Percentiles rank a stretch among this genome's conserved stretches.
These are phyloP conservation scores for Siniperca undulata DNA, from an alignment of 2,797 vertebrate species.

Conservation along the genomic window DNA sequence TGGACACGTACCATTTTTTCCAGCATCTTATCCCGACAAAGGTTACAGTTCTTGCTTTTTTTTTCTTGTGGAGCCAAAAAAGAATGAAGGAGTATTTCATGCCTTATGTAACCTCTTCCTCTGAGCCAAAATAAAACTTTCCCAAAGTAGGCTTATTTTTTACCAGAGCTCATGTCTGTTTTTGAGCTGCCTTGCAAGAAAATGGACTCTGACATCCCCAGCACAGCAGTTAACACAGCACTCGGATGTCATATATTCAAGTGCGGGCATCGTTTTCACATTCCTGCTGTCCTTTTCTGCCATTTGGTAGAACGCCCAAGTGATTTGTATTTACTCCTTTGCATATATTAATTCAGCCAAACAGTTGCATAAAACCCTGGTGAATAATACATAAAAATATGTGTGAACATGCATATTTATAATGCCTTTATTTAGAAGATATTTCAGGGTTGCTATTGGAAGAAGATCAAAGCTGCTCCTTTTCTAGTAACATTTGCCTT, in stretches of 20 bases:
- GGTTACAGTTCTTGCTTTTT: slow-evolving; percentile 24
- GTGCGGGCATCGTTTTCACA: slow-evolving; percentile 44
- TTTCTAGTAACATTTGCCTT: slow-evolving; percentile 68
- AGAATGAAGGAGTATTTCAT: slow-evolving; percentile 61
- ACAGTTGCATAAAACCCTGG: slow-evolving; percentile 57
- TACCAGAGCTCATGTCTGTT: slow-evolving; percentile 63
- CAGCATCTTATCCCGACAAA: slow-evolving; percentile 26
- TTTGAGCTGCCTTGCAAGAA: slow-evolving; percentile 64
- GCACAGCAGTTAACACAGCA: slow-evolving; percentile 33
- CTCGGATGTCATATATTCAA: slow-evolving; percentile 45
- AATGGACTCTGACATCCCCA: slow-evolving; percentile 62
- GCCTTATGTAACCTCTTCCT: slow-evolving; percentile 70
- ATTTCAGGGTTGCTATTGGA: slow-evolving; percentile 58
- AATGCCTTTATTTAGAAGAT: slow-evolving; percentile 62
- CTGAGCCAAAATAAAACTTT: slow-evolving; percentile 73
- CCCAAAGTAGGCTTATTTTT: slow-evolving; percentile 71
- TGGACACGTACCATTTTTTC: slow-evolving; percentile 21
- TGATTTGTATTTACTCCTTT: slow-evolving; percentile 55
- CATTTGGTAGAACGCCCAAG: slow-evolving; percentile 45
- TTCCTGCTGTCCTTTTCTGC: slow-evolving; percentile 59
- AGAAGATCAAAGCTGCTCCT: slow-evolving; percentile 71
- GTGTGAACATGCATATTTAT: slow-evolving; percentile 74
- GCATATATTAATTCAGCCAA: slow-evolving; percentile 58
- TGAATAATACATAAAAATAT: slow-evolving; percentile 70
- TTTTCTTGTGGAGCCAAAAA: slow-evolving; percentile 41